phyloP scores from a whole-genome alignment of 2,888 invertebrate genomes.

The Mythimna impura region DNA sequence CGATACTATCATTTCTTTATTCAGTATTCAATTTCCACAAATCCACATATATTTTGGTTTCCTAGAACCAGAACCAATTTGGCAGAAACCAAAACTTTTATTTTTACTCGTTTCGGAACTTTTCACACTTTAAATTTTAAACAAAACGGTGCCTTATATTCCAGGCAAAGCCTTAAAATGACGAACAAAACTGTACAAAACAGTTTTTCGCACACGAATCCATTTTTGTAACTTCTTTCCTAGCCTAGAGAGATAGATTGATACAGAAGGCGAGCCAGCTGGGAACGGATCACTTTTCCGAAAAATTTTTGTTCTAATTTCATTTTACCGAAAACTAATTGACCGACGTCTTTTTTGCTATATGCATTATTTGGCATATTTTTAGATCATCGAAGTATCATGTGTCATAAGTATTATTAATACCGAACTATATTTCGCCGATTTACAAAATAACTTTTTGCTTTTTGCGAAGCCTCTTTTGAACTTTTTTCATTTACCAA shows the following conservation, averaged over 20 bases:
- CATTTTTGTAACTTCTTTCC: conserved; percentile 32
- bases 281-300: too few relatives aligned
- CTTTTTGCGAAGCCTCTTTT: too few relatives aligned
- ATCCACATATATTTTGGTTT: background rate
- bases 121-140: conserved; percentile 8
- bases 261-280: conserved; percentile 5
- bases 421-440: too few relatives aligned
- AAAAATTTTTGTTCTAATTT: too few relatives aligned
- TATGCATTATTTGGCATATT: too few relatives aligned
- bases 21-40: background rate
- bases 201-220: conserved; percentile 34
- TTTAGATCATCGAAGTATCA: too few relatives aligned
- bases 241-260: background rate
- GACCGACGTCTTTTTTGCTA: too few relatives aligned
- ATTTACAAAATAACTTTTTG: too few relatives aligned
- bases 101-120: conserved; percentile 2
- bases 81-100: background rate
- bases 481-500: too few relatives aligned
- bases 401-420: too few relatives aligned
- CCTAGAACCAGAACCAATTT: background rate
- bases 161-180: conserved; percentile 33
- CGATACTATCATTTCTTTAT: background rate
- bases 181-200: conserved; percentile 44
- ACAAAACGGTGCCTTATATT: conserved; percentile 17
- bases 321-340: too few relatives aligned